phyloP scores from a whole-genome alignment of 2,888 invertebrate genomes.

The Cabera pusaria region DNA sequence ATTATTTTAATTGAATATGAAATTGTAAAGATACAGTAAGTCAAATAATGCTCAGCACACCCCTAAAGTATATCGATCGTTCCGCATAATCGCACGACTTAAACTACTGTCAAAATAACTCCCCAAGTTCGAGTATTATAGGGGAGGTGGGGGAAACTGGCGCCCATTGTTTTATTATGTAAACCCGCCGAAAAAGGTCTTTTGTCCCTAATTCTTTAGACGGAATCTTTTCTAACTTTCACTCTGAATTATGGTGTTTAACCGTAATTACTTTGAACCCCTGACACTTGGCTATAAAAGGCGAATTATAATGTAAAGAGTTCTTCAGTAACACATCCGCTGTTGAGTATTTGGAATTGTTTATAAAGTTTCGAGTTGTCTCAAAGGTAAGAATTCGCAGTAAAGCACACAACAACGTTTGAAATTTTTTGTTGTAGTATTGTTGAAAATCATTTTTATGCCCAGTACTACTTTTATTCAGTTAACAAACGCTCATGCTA shows the following conservation, averaged over 20 bases:
- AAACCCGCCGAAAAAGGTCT: slow-evolving; percentile 48
- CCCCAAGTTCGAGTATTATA: slow-evolving; percentile 8
- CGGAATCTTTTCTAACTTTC: slow-evolving; percentile 68
- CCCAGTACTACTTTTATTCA: too few species aligned
- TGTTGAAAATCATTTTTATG: too few species aligned
- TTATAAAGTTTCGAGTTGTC: too few species aligned
- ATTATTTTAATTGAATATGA: too few species aligned
- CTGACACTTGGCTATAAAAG: slow-evolving; percentile 44
- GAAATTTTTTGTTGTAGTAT: too few species aligned
- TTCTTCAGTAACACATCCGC: slow-evolving; percentile 25
- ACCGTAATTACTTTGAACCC: slow-evolving; percentile 61
- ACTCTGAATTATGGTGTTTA: slow-evolving; percentile 66
- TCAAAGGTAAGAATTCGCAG: too few species aligned
- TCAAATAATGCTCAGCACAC: too few species aligned
- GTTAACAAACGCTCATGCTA: too few species aligned
- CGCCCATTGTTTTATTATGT: slow-evolving; percentile 64
- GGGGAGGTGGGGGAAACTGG: slow-evolving; percentile 24
- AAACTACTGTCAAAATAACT: slow-evolving; percentile 2
- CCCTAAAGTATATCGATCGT: too few species aligned
- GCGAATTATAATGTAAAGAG: slow-evolving; percentile 40
- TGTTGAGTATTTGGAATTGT: slow-evolving; percentile 1
- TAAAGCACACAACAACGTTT: too few species aligned
- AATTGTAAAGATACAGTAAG: too few species aligned
- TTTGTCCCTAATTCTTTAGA: slow-evolving; percentile 62
- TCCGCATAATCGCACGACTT: slow-evolving; percentile 7